Evolutionary conservation across 2,888 invertebrate genomes (phyloP).

Genomic region (Strigamia maritima): DNA sequence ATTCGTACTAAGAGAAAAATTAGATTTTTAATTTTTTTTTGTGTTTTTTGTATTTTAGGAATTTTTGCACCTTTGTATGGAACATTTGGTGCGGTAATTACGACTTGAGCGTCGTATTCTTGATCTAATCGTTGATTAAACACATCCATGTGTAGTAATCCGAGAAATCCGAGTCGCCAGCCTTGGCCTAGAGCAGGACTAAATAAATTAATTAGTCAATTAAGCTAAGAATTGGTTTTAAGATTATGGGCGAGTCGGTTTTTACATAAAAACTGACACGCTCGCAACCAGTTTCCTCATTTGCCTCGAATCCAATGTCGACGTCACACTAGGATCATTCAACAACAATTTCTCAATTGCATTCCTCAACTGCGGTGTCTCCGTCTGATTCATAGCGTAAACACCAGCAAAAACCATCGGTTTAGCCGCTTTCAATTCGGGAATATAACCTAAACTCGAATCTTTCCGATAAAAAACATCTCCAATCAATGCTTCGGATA

Average conservation of each 20-base stretch:
- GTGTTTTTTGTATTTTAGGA: no score
- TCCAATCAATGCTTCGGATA: slow-evolving; percentile 70
- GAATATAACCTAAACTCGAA: slow-evolving; percentile 59
- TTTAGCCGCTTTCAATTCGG: slow-evolving; percentile 65
- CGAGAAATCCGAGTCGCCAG: slow-evolving; percentile 55
- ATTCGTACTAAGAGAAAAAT: slow-evolving; percentile 67
- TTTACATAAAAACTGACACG: no score
- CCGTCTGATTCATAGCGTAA: slow-evolving; percentile 86
- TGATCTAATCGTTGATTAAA: slow-evolving; percentile 56
- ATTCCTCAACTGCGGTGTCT: slow-evolving; percentile 67
- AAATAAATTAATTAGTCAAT: background rate
- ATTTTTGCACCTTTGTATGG: slow-evolving; percentile 54
- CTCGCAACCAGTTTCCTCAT: no score
- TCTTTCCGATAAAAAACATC: slow-evolving; percentile 67
- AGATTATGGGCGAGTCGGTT: no score
- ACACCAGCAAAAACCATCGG: slow-evolving; percentile 83
- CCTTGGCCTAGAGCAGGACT: slow-evolving; percentile 57
- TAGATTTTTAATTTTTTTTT: no score
- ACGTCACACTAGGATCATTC: slow-evolving; percentile 89
- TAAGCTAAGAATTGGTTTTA: background rate
- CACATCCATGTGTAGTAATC: slow-evolving; percentile 59
- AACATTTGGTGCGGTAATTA: slow-evolving; percentile 58
- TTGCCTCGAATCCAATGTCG: slow-evolving; percentile 61
- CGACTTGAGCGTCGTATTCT: slow-evolving; percentile 56
- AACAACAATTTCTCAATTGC: slow-evolving; percentile 86